Percentiles rank a stretch among this genome's conserved stretches.
phyloP scores from a whole-genome alignment of 2,113 vertebrate genomes.

The Halichoerus grypus region DNA sequence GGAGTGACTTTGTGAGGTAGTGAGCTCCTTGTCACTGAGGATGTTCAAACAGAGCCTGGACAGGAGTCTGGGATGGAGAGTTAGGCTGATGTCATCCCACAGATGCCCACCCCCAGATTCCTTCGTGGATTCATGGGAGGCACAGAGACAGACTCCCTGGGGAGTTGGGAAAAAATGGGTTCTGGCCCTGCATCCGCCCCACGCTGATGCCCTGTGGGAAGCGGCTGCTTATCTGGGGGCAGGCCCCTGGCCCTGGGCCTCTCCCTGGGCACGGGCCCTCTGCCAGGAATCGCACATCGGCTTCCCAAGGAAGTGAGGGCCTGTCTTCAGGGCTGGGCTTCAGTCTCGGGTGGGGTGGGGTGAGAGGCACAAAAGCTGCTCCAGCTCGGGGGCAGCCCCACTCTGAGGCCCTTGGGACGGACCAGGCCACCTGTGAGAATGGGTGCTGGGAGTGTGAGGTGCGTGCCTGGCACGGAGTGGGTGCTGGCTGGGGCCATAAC shows the following conservation, averaged over 20 bases:
- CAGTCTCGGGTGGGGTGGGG: background rate
- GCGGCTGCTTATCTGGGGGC: background rate
- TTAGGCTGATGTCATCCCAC: background rate
- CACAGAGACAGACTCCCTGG: background rate
- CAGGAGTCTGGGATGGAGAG: background rate
- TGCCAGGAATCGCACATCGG: fast-evolving
- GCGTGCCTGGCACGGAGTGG: fast-evolving
- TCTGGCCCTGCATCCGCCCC: background rate
- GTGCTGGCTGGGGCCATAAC: background rate
- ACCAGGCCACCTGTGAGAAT: background rate
- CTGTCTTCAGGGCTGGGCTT: background rate
- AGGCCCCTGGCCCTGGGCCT: fast-evolving
- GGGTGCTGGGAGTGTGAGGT: background rate
- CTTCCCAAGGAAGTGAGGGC: no score
- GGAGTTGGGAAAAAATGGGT: background rate
- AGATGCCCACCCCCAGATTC: background rate
- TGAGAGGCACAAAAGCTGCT: background rate
- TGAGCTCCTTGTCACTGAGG: background rate
- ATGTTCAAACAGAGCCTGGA: background rate
- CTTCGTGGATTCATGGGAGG: background rate
- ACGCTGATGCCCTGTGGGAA: background rate
- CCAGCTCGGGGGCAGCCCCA: background rate
- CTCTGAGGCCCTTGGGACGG: background rate
- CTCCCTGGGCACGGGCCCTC: background rate
- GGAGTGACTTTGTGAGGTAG: background rate